phyloP scores from a whole-genome alignment of 2,797 vertebrate genomes.

The Nothura maculosa region DNA sequence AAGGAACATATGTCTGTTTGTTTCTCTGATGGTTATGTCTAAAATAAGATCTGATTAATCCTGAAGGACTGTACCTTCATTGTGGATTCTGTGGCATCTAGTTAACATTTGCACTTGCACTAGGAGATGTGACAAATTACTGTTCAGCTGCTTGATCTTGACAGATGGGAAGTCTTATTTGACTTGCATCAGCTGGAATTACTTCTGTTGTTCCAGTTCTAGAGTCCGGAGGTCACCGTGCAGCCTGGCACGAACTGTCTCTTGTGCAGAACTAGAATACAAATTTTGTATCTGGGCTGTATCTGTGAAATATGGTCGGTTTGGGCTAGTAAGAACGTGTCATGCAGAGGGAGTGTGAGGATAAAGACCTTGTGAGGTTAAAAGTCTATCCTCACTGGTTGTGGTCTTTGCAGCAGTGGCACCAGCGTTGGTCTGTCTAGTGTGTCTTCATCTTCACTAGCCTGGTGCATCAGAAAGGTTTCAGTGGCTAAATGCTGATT shows the following conservation, averaged over 20 bases:
- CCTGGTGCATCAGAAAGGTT: not conserved
- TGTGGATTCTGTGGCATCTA: not conserved
- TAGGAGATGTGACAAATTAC: constrained; percentile 1
- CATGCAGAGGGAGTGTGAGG: not conserved
- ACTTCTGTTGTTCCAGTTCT: constrained; percentile 1
- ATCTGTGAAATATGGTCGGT: not conserved
- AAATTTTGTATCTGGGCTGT: not conserved
- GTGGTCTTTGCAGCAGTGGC: not conserved
- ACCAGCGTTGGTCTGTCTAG: not conserved
- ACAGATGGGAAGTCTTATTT: constrained; percentile 52
- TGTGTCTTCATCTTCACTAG: not conserved
- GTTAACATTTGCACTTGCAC: not conserved
- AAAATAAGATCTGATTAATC: constrained; percentile 60
- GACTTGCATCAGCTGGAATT: constrained; percentile 49
- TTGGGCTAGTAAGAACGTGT: not conserved
- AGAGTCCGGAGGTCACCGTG: not conserved
- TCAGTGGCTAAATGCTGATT: not conserved
- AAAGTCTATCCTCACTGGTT: not conserved
- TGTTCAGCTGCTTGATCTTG: constrained; percentile 37
- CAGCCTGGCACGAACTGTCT: not conserved
- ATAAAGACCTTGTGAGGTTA: not conserved
- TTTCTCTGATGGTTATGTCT: constrained; percentile 6
- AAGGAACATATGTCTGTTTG: constrained; percentile 38
- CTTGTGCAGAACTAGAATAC: not conserved
- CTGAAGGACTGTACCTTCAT: constrained; percentile 4